Base-by-base conservation (phyloP, 2,888 invertebrate genomes). In the Habroteleia sp. region DNA sequence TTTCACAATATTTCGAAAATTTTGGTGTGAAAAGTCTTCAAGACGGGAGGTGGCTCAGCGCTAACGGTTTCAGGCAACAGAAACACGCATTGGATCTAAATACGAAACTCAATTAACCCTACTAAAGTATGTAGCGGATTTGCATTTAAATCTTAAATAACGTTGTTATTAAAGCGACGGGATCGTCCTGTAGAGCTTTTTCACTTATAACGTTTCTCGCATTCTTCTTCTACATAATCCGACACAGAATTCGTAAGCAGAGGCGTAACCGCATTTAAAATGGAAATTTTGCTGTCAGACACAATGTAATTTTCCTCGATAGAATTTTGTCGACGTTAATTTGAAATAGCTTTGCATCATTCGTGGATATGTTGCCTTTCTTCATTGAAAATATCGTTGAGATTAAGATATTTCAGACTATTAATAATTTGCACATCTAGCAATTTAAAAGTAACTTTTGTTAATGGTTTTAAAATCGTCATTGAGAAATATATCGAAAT, bases 21-120 rank as follows among this genome's bases (percentile, higher is more conserved):
- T 69, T 54, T 16, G 52, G 37, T 16, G 56, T 10, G 11, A 65
- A 29, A 37, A 20, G 13, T 48, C 16, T 44, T 41, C 44, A 68
- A 60, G 44, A 60, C 52, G 27, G 8, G 31, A 68, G 50, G 71
- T 74, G 37, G 54, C 56, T 33, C 58, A 66, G 66, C 65, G 65
- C 46, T 66, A 60, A 66, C 54, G 54, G 46, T 62, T 66, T 60
- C 62, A 29, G 16, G 68, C 62, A 68, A 73, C 39, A 58, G 73
- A 52, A 73, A 74, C 68, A 68, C 42, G 63, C 46, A 62, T 56
- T 54, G 31, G 56, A 68, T 62, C 62, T 74, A 62, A 68, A 74
- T 68, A 56, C 74, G 48, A 81, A 82, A 81, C 80, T 81, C 79
- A 82, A 82, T 83, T 81, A 83, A 82, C 78, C 79, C 76, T 60